Evolutionary conservation across 2,888 invertebrate genomes (phyloP), one percentile per base, ranked within the genome.

Genomic region (Andrena haemorrhoa): DNA sequence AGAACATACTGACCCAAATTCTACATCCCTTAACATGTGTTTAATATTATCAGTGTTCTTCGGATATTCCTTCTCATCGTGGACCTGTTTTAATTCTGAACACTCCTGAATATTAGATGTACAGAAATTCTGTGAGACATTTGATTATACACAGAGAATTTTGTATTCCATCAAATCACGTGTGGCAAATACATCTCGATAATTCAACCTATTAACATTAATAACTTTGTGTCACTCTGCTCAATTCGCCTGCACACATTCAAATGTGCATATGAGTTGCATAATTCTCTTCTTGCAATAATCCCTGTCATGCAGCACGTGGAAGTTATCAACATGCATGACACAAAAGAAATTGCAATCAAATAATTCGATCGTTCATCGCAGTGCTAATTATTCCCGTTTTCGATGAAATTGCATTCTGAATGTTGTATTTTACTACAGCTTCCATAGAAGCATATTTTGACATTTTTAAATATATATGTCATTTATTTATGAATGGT

Each of bases 291-390:
- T 71, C 51, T 7, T 31, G 31, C 47, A 69, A 35, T 23, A 33
- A 23, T 68, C 10, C 16, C 31, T 41, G 12, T 16, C 8, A 47
- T 78, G 31, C 41, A 79, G 81, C 75, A 82, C 70, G 81, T 16
- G 60, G 33, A 75, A 70, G 26, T 63, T 10, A 60, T 61, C 58
- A 41, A 49, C 20, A 20, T 58, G 60, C 79, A 69, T 60, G 75
- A 23, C 64, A 68, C 49, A 4, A 23, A n/a, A 20, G 23, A 65
- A 47, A 47, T 63, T 41, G 20, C 20, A 49, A 75, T 20, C 35
- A 60, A 16, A 29, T 74, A 64, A 10, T 51, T 53, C n/a, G 10
- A 49, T 12, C 16, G 29, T 2, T 64, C 47, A 63, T 26, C 12
- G n/a, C 31, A 35, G 20, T 53, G 33, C 47, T 33, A 33, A 56